Evolutionary conservation across 2,113 vertebrate genomes (phyloP).

Genomic region (Lepidothrix coronata): DNA sequence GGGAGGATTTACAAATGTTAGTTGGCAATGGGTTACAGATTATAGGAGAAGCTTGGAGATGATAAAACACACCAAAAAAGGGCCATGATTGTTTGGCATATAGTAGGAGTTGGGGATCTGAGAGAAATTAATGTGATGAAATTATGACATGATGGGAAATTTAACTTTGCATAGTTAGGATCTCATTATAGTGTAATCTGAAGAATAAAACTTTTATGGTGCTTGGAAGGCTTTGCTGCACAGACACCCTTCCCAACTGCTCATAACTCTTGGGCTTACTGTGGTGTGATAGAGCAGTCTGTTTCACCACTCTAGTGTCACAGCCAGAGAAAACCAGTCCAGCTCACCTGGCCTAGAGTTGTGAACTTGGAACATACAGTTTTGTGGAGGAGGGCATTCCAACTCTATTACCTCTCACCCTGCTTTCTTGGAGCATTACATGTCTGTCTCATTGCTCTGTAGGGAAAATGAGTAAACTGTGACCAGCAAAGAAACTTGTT

Average conservation of each 20-base stretch:
- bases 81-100: background rate
- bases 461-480: background rate
- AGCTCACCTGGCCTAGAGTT: background rate
- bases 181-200: background rate
- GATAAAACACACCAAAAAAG: background rate
- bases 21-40: background rate
- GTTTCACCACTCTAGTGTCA: background rate
- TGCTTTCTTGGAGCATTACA: background rate
- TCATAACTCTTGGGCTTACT: background rate
- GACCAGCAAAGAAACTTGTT: background rate
- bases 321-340: background rate
- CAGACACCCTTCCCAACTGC: background rate
- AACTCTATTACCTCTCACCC: background rate
- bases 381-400: background rate
- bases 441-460: background rate
- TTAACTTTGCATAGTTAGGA: background rate
- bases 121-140: background rate
- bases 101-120: background rate
- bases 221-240: background rate
- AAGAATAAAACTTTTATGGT: background rate
- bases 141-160: background rate
- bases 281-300: background rate
- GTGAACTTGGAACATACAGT: accelerated
- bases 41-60: background rate
- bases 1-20: background rate